These are phyloP conservation scores for Ganaspis brasiliensis DNA, from an alignment of 2,888 invertebrate species.

Conservation along the genomic window DNA sequence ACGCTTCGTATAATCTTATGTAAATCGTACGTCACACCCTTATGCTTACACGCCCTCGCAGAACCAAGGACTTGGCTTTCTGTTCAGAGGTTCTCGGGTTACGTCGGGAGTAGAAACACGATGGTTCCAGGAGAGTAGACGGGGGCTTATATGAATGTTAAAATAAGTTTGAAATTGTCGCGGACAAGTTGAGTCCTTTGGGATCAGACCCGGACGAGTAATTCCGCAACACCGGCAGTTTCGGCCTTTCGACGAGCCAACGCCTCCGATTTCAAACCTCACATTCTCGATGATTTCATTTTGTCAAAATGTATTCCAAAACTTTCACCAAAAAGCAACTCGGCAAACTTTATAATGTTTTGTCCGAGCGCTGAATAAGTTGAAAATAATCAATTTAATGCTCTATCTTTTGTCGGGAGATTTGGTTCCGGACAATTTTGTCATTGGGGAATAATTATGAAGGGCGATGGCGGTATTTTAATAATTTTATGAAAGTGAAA, in stretches of 20 bases:
- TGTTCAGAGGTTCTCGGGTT: conserved; percentile 64
- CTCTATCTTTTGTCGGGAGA: too few relatives aligned
- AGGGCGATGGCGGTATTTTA: too few relatives aligned
- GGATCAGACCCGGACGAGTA: conserved; percentile 77
- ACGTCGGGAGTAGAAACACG: conserved; percentile 68
- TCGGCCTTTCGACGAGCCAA: conserved; percentile 73
- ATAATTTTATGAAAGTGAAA: too few relatives aligned
- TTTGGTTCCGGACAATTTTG: too few relatives aligned
- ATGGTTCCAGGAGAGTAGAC: conserved; percentile 60
- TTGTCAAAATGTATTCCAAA: conserved; percentile 1
- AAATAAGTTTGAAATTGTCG: conserved; percentile 81
- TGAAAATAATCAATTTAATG: neutral
- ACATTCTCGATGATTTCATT: conserved; percentile 29
- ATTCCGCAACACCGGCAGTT: conserved; percentile 78
- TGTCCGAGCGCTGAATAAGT: neutral
- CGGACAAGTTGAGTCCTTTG: conserved; percentile 79
- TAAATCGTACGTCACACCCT: conserved; percentile 75
- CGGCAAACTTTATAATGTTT: neutral
- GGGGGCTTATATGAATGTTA: conserved; percentile 80
- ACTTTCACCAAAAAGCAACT: neutral
- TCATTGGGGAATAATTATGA: too few relatives aligned
- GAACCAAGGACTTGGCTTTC: conserved; percentile 43
- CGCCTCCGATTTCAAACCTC: conserved; percentile 48
- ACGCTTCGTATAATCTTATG: conserved; percentile 77
- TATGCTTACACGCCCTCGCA: conserved; percentile 70